Evolutionary conservation across 1,140 invertebrate species (phyloP), one percentile per base, ranked within the genome.

Genomic region (Brachystomella parvula): DNA sequence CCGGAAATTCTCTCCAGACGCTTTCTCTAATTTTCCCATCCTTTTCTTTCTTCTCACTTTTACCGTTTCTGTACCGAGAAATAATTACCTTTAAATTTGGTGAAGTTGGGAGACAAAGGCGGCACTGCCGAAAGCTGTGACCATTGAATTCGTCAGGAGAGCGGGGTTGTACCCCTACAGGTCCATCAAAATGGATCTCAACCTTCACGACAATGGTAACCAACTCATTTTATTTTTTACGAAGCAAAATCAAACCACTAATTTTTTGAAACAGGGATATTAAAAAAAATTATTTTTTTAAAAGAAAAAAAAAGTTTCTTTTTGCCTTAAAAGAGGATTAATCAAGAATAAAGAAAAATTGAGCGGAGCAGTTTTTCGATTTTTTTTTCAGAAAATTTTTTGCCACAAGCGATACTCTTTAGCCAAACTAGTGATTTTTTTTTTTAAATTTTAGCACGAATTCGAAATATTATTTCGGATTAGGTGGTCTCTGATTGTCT

Each of bases 171-270:
- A 68, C 47, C 67, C 60, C 0, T 69, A 47, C 63, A 65, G 59
- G 31, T 61, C 15, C 63, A 47, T 44, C 33, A 44, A 62, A 35
- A 71, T 71, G 69, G 69, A 71, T 44, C 56, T 71, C 3, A 65
- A 60, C 12, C 60, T 59, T 32, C 65, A 67, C 53, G 63, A 64
- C n/a, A 64, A 65, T 32, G 49, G 69, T 67, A 62, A 53, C 12
- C n/a, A 47, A 44, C 30, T 9, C 49, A 26, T 56, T 3, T 21
- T 9, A 56, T 19, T 9, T 56, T 56, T 56, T 56, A 44, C 19
- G 39, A 44, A 44, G 39, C 39, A 44, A 44, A 6, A 44, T 6
- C 9, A 19, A 9, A 19, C 6, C 39, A 19, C 6, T 44, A 19
- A 9, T 9, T 44, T 44, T 44, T 6, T 44, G 39, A 9, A 44